A percentile compares a stretch with the other conserved stretches of the same genome.
Evolutionary conservation across 2,888 invertebrate species (phyloP).

Genomic region (Chloroclystis v-ata): DNA sequence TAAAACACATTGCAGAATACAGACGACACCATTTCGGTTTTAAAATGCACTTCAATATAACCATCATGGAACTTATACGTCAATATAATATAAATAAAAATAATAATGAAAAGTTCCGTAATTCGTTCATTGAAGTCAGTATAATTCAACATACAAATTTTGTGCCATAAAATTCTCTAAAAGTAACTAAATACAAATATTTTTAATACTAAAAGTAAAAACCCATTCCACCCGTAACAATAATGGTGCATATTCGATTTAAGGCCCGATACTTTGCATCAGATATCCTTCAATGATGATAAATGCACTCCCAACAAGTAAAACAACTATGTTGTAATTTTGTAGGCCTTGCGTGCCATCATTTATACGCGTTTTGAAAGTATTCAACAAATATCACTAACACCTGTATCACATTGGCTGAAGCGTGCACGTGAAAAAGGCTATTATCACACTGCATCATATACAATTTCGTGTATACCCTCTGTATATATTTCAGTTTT

Average conservation of each 20-base stretch:
- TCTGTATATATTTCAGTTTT: too few relatives aligned
- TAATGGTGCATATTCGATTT: constrained; percentile 22
- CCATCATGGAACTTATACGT: neutral
- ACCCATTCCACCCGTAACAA: constrained; percentile 20
- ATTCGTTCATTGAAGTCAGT: neutral
- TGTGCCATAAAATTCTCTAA: constrained; percentile 20
- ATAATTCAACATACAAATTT: constrained; percentile 12
- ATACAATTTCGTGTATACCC: too few relatives aligned
- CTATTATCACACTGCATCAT: too few relatives aligned
- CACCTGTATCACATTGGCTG: constrained; percentile 19
- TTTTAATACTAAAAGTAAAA: constrained; percentile 12
- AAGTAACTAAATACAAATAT: constrained; percentile 23
- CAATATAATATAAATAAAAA: neutral
- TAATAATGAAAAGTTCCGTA: neutral
- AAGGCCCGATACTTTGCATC: too few relatives aligned
- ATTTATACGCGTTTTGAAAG: neutral
- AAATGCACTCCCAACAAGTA: neutral
- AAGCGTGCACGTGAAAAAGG: neutral
- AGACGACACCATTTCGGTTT: constrained; percentile 18
- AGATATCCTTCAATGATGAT: too few relatives aligned
- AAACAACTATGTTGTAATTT: neutral
- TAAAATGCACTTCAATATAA: constrained; percentile 6
- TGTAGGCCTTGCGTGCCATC: neutral
- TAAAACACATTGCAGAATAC: constrained; percentile 22
- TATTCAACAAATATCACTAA: constrained; percentile 20